Evolutionary conservation across 2,888 invertebrate genomes (phyloP), one percentile per base, ranked within the genome.

Genomic region (Troides helena): DNA sequence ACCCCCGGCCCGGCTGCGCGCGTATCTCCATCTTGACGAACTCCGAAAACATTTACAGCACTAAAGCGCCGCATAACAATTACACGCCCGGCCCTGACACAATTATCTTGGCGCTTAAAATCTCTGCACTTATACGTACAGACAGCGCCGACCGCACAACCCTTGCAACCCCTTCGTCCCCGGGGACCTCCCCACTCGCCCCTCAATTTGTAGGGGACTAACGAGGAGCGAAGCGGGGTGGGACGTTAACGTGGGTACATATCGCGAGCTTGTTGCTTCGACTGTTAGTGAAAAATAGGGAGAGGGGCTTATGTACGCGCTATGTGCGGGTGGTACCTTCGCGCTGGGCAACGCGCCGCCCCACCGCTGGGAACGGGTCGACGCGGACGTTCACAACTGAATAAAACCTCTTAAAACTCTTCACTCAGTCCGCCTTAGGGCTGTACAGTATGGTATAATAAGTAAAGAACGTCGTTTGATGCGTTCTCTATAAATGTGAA

Each of bases 191-290:
- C 75, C 76, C 69, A 67, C 65, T 67, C 67, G 66, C 69, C 76
- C 72, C 84, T 80, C 84, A 81, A 82, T 83, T 81, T 79, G 81
- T 74, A 75, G 80, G 78, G 79, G 76, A 72, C 85, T 88, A 86
- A 88, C 89, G 89, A 87, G 83, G 83, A 86, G 87, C 78, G 81
- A 86, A 84, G 81, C 80, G 81, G 74, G 78, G 77, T 76, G 73
- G 74, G 74, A 76, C 76, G 77, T 76, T 77, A 78, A 78, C 77
- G 78, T 75, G 76, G 75, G 76, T 74, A 77, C 74, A 75, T 76
- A 76, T 72, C 73, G 74, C 67, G 76, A 72, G 74, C 70, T 67
- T 64, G 67, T 67, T 67, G 70, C 65, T 70, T 46, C 61, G 57
- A 62, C 58, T 69, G 69, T 62, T 65, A 59, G 58, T 66, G 70